These are phyloP conservation scores for Dreissena rostriformis DNA, from an alignment of 1,140 invertebrate species.

Conservation along the genomic window DNA sequence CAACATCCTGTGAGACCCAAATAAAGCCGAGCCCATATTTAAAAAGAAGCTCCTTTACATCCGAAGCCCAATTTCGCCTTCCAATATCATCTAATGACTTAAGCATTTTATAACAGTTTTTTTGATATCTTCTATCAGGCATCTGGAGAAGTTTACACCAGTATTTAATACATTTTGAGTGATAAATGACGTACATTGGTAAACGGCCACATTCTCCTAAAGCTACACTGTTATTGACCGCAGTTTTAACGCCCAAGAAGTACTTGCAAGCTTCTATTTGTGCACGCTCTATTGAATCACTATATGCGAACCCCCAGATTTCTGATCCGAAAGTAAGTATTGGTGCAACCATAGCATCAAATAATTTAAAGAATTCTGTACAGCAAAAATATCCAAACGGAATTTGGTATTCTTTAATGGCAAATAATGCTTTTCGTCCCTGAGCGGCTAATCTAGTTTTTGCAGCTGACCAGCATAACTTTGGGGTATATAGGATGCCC, in stretches of 20 bases:
- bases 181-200: neutral
- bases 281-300: neutral
- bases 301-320: too few relatives aligned
- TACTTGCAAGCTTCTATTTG: neutral
- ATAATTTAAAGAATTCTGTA: slow-evolving; percentile 2
- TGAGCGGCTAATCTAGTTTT: slow-evolving; percentile 1
- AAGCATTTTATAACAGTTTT: neutral
- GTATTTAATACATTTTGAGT: neutral
- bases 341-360: neutral
- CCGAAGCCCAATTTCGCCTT: neutral
- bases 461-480: neutral
- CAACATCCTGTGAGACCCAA: slow-evolving; percentile 6
- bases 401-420: slow-evolving; percentile 3
- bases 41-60: neutral
- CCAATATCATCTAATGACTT: neutral
- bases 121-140: neutral
- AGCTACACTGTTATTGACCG: neutral
- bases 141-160: neutral
- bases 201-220: neutral
- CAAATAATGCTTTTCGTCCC: neutral
- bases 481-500: neutral
- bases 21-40: neutral
- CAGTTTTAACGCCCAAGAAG: neutral
- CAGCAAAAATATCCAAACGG: neutral
- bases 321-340: slow-evolving; percentile 1